Evolutionary conservation across 2,888 invertebrate genomes (phyloP).

Genomic region (Sturmia bella): DNA sequence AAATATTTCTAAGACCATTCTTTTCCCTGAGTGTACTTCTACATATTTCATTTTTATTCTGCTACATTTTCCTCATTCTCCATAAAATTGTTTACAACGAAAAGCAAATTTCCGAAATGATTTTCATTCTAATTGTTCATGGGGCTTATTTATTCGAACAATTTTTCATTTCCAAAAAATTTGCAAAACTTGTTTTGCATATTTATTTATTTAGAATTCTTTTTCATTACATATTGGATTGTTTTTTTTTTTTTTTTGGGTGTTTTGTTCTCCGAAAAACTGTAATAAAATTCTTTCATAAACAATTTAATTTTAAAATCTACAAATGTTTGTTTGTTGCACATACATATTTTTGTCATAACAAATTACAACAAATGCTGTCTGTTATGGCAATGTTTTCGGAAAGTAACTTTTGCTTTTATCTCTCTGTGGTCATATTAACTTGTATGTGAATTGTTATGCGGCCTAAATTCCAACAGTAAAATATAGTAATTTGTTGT

Average conservation of each 20-base stretch:
- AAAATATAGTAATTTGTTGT: conserved; percentile 8
- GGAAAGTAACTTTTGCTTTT: not conserved
- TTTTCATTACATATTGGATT: not conserved
- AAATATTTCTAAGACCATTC: too few species aligned
- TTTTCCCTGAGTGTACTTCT: too few species aligned
- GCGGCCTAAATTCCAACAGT: too few species aligned
- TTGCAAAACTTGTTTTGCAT: conserved; percentile 27
- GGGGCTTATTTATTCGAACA: conserved; percentile 8
- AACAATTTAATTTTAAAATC: conserved; percentile 59
- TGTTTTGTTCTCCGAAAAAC: not conserved
- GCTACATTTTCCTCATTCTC: too few species aligned
- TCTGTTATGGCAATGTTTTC: not conserved
- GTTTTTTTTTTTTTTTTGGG: too few species aligned
- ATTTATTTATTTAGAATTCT: conserved; percentile 28
- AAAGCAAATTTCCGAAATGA: not conserved
- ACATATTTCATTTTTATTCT: too few species aligned
- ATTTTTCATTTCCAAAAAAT: not conserved
- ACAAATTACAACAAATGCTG: conserved; percentile 11
- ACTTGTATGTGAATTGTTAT: conserved; percentile 31
- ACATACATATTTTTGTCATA: conserved; percentile 23
- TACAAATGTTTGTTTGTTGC: conserved; percentile 35
- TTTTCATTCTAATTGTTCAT: not conserved
- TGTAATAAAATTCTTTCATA: conserved; percentile 35
- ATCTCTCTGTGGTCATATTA: conserved; percentile 20
- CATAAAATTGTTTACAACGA: too few species aligned